These are phyloP conservation scores for Latrodectus hesperus DNA, from an alignment of 2,888 invertebrate species.

Conservation along the genomic window DNA sequence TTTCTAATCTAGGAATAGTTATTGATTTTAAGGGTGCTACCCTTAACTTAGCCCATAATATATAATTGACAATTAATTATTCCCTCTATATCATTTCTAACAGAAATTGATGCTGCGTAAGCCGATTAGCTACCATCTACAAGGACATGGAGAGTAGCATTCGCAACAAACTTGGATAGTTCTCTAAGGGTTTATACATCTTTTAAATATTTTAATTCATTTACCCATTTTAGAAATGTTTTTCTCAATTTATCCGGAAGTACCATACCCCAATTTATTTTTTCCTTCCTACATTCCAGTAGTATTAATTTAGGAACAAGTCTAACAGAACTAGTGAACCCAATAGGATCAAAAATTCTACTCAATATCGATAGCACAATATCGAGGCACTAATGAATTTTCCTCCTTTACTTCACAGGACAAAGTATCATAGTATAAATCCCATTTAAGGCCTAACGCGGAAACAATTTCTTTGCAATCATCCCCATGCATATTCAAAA, in stretches of 20 bases:
- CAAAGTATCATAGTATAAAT: slow-evolving; percentile 8
- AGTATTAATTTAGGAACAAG: neutral
- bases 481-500: slow-evolving; percentile 1
- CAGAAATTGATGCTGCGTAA: no score
- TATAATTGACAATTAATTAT: neutral
- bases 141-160: neutral
- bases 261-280: neutral
- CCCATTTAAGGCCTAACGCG: slow-evolving; percentile 4
- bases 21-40: no score
- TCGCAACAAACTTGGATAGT: no score
- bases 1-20: slow-evolving; percentile 8
- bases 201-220: neutral
- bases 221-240: neutral
- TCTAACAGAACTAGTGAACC: neutral
- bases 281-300: neutral
- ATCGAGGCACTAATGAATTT: neutral
- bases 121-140: no score
- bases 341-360: neutral
- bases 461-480: neutral
- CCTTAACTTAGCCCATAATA: neutral
- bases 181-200: neutral
- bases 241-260: neutral
- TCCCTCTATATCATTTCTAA: neutral
- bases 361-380: neutral
- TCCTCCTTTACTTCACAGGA: neutral